Percentiles rank a stretch among this genome's conserved stretches.
Conservation (phyloP, 2,113 vertebrate genomes). For the Alces alces region DNA sequence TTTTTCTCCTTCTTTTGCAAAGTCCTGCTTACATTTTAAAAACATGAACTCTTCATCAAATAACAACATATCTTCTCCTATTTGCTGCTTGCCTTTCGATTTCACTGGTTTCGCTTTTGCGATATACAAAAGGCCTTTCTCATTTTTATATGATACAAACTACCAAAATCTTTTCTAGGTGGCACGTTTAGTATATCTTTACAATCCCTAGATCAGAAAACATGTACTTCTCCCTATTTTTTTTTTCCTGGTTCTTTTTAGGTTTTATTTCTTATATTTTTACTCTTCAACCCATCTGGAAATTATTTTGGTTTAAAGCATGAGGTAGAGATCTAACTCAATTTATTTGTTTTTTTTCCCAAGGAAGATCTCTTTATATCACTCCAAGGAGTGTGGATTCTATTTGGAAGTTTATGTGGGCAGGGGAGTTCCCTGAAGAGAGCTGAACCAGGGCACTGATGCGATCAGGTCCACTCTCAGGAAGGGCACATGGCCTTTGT, state of each 20-base stretch:
- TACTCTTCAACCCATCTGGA: slow-evolving; percentile 71
- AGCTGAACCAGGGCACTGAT: not conserved
- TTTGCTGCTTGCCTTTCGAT: not conserved
- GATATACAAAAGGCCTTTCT: slow-evolving; percentile 10
- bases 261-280: slow-evolving; percentile 61
- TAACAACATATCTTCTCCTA: not conserved
- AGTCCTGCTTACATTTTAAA: slow-evolving; percentile 19
- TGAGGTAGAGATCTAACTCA: slow-evolving; percentile 52
- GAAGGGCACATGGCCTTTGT: not conserved
- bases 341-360: not conserved
- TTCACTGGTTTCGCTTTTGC: not conserved
- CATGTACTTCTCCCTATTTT: not conserved
- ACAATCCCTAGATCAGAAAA: slow-evolving; percentile 48
- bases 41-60: not conserved
- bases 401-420: slow-evolving; percentile 36
- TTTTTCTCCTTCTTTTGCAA: not conserved
- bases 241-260: slow-evolving; percentile 1
- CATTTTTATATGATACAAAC: not conserved
- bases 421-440: not conserved
- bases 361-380: slow-evolving; percentile 57
- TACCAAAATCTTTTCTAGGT: not conserved
- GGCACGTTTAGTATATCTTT: slow-evolving; percentile 43
- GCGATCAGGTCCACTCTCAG: not conserved
- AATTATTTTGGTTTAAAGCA: slow-evolving; percentile 65
- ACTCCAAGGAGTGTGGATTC: slow-evolving; percentile 51